phyloP scores from a whole-genome alignment of 2,888 invertebrate genomes.

The Omphaloscelis lunosa region DNA sequence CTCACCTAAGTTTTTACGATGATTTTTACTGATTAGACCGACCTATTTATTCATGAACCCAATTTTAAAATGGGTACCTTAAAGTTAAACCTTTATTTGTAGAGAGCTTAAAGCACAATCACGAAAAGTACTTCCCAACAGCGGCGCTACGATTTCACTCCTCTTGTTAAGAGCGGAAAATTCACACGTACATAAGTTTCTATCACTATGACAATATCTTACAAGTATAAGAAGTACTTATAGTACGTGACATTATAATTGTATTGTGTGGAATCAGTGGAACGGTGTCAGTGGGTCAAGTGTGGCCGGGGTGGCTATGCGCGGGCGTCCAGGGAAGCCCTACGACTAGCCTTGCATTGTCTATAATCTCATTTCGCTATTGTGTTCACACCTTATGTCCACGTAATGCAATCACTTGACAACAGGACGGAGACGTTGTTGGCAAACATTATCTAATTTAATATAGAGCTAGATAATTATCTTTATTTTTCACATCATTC shows the following conservation, averaged over 20 bases:
- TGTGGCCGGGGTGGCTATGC: slow-evolving; percentile 65
- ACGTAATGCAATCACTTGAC: slow-evolving; percentile 46
- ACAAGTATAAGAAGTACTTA: slow-evolving; percentile 11
- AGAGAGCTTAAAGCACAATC: not conserved
- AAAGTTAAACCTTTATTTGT: not conserved
- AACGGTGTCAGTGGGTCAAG: slow-evolving; percentile 81
- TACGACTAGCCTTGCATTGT: slow-evolving; percentile 79
- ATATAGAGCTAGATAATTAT: not conserved
- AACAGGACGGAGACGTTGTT: slow-evolving; percentile 13
- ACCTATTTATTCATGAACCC: too few species aligned
- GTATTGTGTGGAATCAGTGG: slow-evolving; percentile 60
- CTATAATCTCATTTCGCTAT: slow-evolving; percentile 80
- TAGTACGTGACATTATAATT: slow-evolving; percentile 43
- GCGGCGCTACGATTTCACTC: slow-evolving; percentile 26
- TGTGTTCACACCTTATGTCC: slow-evolving; percentile 69
- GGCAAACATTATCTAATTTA: slow-evolving; percentile 31
- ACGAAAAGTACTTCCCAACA: not conserved
- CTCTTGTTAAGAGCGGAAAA: slow-evolving; percentile 4
- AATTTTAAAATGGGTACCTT: not conserved
- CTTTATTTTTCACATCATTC: not conserved
- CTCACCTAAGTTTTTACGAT: not conserved
- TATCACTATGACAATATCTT: slow-evolving; percentile 26
- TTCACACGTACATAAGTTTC: slow-evolving; percentile 39
- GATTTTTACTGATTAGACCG: not conserved
- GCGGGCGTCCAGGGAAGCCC: slow-evolving; percentile 77